These are phyloP conservation scores for Oncopeltus fasciatus DNA, from an alignment of 1,140 invertebrate species.

Conservation along the genomic window DNA sequence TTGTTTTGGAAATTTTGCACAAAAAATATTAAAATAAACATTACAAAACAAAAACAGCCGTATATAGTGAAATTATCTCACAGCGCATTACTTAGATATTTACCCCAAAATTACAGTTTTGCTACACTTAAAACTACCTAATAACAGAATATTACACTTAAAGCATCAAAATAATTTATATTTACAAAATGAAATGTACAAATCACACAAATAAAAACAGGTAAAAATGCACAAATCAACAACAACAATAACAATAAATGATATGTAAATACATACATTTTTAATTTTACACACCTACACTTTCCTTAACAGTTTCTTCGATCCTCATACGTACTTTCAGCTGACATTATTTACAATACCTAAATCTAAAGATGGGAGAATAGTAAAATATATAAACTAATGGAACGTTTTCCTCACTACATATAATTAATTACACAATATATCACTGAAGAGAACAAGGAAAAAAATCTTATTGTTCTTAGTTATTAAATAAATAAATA, in stretches of 20 bases:
- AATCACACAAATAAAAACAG: not conserved
- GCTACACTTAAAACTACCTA: no score
- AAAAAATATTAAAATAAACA: no score
- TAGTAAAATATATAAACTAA: not conserved
- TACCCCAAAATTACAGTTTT: no score
- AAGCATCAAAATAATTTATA: not conserved
- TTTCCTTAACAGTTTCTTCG: not conserved
- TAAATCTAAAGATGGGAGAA: not conserved
- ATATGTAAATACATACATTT: not conserved
- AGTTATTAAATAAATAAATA: no score
- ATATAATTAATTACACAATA: not conserved
- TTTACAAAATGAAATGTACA: not conserved
- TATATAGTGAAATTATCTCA: no score
- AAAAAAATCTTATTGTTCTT: no score
- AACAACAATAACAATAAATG: not conserved
- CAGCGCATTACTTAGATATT: no score
- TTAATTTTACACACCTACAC: not conserved
- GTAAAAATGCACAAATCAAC: not conserved
- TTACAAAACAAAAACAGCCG: no score
- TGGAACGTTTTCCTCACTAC: not conserved
- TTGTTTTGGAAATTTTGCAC: no score
- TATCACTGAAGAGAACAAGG: no score
- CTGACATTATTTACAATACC: not conserved
- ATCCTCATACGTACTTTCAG: not conserved
- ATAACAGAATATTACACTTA: no score